These are phyloP conservation scores for Trichogramma pretiosum DNA, from an alignment of 1,140 invertebrate genomes.

Conservation along the genomic window DNA sequence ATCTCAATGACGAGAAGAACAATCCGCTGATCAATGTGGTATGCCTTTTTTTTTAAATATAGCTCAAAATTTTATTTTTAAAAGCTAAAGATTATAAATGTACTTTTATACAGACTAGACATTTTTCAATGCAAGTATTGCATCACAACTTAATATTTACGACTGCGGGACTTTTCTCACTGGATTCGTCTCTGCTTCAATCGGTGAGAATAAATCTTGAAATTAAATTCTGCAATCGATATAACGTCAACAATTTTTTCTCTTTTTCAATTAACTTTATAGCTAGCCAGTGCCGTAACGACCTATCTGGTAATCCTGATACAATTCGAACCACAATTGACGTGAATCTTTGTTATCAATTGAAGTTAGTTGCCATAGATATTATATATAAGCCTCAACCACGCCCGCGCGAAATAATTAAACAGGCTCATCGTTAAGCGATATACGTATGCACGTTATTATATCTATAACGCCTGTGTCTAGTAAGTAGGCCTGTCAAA, in stretches of 20 bases:
- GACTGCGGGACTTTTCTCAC: background rate
- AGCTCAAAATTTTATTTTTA: background rate
- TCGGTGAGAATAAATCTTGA: background rate
- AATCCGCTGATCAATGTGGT: background rate
- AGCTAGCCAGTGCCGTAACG: conserved; percentile 4
- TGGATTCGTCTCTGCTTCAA: conserved; percentile 1
- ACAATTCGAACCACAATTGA: conserved; percentile 4
- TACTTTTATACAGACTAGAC: background rate
- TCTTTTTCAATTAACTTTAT: background rate
- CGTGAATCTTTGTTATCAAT: too few relatives aligned
- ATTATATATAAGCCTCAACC: too few relatives aligned
- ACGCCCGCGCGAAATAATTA: too few relatives aligned
- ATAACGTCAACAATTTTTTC: background rate
- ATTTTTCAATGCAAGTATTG: conserved; percentile 3
- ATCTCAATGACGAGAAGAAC: background rate
- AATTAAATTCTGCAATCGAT: background rate
- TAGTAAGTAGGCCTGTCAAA: too few relatives aligned
- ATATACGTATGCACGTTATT: too few relatives aligned
- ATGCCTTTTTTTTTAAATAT: background rate
- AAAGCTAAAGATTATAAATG: background rate
- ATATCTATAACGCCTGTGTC: too few relatives aligned
- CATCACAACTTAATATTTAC: conserved; percentile 5
- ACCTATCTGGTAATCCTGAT: conserved; percentile 5
- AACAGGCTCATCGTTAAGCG: too few relatives aligned
- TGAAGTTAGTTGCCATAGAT: too few relatives aligned